A percentile compares a stretch with the other conserved stretches of the same genome.
Conservation (phyloP, 2,888 invertebrate genomes). For the Apoda limacodes region DNA sequence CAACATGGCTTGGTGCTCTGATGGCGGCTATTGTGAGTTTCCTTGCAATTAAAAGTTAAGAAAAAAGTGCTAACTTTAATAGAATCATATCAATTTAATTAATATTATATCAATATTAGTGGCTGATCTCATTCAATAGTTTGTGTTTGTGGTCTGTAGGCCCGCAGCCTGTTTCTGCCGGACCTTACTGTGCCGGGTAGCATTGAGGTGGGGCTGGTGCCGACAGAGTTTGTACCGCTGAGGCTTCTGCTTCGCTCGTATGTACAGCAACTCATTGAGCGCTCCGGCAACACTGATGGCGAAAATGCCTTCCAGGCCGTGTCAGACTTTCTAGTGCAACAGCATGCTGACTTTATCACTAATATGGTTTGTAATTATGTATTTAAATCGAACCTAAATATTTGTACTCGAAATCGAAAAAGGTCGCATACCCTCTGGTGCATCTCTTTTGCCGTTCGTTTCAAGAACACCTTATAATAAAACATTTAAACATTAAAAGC, state of each 20-base stretch:
- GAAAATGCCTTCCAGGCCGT: slow-evolving; percentile 24
- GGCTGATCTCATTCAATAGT: background rate
- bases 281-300: slow-evolving; percentile 17
- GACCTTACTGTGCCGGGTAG: slow-evolving; percentile 22
- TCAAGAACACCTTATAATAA: too few relatives aligned
- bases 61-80: too few relatives aligned
- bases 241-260: slow-evolving; percentile 30
- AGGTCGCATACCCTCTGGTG: too few relatives aligned
- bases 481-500: too few relatives aligned
- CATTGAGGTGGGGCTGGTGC: slow-evolving; percentile 26
- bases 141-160: slow-evolving; percentile 21
- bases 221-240: slow-evolving; percentile 30
- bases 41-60: too few relatives aligned
- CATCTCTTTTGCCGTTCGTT: too few relatives aligned
- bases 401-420: too few relatives aligned
- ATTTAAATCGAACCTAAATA: background rate
- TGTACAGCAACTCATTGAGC: slow-evolving; percentile 24
- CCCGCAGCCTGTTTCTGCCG: slow-evolving; percentile 31
- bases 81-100: too few relatives aligned
- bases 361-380: slow-evolving; percentile 25
- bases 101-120: too few relatives aligned
- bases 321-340: slow-evolving; percentile 25
- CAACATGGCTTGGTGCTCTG: too few relatives aligned
- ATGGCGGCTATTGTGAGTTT: too few relatives aligned
- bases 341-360: slow-evolving; percentile 24